Evolutionary conservation across 2,113 vertebrate species (phyloP), one percentile per base, ranked within the genome.

Genomic region (Gorsachius goisagi): DNA sequence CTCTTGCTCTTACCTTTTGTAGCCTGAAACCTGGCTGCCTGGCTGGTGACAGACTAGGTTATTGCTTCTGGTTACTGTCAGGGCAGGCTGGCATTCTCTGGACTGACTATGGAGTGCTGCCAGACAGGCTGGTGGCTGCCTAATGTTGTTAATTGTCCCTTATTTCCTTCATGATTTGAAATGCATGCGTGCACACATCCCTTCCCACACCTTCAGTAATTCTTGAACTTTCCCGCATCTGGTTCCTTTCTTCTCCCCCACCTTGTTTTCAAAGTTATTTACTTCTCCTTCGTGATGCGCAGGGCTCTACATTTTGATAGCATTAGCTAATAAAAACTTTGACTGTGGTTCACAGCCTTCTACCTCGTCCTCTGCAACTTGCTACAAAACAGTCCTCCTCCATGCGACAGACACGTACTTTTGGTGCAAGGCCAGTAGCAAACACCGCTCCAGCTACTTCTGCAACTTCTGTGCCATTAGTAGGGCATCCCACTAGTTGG

Each of bases 1-100:
- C n/a, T 64, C 64, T 72, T 67, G 80, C 44, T 83, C 93, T 77
- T 94, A 72, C 73, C 86, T 92, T 97, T 85, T 52, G 50, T 30
- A 90, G 84, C 68, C 82, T 89, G 89, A 78, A 90, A 85, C 66
- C 66, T 85, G 86, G 41, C 84, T 85, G 77, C 62, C 77, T 88
- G 50, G 39, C 44, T 74, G 80, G 56, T 53, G 81, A 95, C 64
- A 84, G 88, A 72, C 5, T 58, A 58, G 41, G 72, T 78, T 91
- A 74, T 44, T 71, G 33, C 67, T 90, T 92, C 85, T 72, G 52
- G 33, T 87, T 73, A 71, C 35, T 83, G 67, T 64, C 66, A 75
- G 68, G 53, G 60, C 72, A 92, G 62, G 47, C n/a, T 79, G 95
- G 85, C 85, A 69, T 85, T 60, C 78, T 58, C n/a, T 63, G 76